Percentiles rank a stretch among this genome's conserved stretches.
Evolutionary conservation across 2,113 vertebrate genomes (phyloP).

Genomic region (Dolichotis patagonum): DNA sequence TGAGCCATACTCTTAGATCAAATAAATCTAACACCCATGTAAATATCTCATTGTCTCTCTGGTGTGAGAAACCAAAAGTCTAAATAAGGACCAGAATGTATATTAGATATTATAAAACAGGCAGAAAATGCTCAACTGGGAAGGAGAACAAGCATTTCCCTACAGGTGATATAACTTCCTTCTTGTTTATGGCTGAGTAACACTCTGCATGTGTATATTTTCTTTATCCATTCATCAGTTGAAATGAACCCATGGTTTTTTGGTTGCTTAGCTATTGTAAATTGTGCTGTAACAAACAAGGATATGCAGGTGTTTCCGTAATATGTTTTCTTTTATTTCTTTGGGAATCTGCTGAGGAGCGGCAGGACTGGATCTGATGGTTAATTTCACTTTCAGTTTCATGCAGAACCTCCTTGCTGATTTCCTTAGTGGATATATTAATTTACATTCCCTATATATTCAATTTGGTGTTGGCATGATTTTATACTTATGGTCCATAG

Average conservation of each 20-base stretch:
- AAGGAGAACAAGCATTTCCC: background rate
- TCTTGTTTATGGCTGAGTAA: background rate
- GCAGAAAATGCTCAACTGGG: background rate
- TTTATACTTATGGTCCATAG: background rate
- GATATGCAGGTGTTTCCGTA: background rate
- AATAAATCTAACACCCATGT: background rate
- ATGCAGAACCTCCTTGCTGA: background rate
- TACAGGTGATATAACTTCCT: background rate
- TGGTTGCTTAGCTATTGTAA: background rate
- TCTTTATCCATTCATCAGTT: background rate
- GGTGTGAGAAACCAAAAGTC: background rate
- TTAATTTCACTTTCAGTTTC: background rate
- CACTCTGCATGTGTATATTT: background rate
- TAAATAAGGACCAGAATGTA: background rate
- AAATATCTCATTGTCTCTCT: background rate
- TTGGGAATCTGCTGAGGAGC: background rate
- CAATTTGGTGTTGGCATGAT: background rate
- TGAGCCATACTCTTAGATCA: background rate
- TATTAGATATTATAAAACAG: background rate
- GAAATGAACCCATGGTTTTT: background rate
- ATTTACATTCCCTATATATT: background rate
- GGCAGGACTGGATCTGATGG: background rate
- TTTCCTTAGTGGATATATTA: background rate
- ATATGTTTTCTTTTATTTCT: background rate
- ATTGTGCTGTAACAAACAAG: background rate